phyloP scores from a whole-genome alignment of 2,888 invertebrate genomes.

The Coleophora deauratella region DNA sequence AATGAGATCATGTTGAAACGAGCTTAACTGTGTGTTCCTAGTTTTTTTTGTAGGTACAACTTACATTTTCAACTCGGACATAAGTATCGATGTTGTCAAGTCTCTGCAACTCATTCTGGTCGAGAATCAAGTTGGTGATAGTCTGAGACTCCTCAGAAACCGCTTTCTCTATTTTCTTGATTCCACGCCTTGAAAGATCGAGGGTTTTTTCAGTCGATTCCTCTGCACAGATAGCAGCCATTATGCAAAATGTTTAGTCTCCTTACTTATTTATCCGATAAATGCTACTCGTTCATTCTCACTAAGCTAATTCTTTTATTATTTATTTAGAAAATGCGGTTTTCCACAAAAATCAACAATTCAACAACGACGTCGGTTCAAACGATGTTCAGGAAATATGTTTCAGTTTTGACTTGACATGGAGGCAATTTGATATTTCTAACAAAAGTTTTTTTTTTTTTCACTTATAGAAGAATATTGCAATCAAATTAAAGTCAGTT shows the following conservation, averaged over 20 bases:
- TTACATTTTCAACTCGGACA: slow-evolving; percentile 83
- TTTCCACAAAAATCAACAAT: slow-evolving; percentile 46
- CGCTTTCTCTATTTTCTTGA: slow-evolving; percentile 87
- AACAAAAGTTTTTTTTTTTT: too few species aligned
- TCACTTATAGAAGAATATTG: too few species aligned
- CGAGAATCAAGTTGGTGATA: slow-evolving; percentile 82
- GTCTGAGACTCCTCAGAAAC: slow-evolving; percentile 78
- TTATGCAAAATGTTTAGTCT: slow-evolving; percentile 1
- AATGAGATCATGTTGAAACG: too few species aligned
- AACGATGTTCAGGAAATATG: slow-evolving; percentile 1
- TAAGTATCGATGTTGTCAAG: slow-evolving; percentile 91
- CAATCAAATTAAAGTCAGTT: too few species aligned
- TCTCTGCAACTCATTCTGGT: slow-evolving; percentile 90
- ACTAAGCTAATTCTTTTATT: slow-evolving; percentile 39
- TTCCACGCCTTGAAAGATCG: slow-evolving; percentile 84
- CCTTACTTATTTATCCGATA: neutral
- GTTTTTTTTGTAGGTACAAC: slow-evolving; percentile 13
- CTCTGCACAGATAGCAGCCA: slow-evolving; percentile 14
- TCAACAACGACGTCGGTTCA: slow-evolving; percentile 46
- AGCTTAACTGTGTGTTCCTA: too few species aligned
- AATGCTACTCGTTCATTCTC: too few species aligned
- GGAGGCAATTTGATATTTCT: too few species aligned
- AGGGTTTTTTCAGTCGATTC: slow-evolving; percentile 50
- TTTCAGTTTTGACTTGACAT: too few species aligned
- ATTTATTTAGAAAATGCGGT: slow-evolving; percentile 28